These are phyloP conservation scores for Paracanthobrama guichenoti DNA, from an alignment of 2,113 vertebrate genomes.

Conservation along the genomic window DNA sequence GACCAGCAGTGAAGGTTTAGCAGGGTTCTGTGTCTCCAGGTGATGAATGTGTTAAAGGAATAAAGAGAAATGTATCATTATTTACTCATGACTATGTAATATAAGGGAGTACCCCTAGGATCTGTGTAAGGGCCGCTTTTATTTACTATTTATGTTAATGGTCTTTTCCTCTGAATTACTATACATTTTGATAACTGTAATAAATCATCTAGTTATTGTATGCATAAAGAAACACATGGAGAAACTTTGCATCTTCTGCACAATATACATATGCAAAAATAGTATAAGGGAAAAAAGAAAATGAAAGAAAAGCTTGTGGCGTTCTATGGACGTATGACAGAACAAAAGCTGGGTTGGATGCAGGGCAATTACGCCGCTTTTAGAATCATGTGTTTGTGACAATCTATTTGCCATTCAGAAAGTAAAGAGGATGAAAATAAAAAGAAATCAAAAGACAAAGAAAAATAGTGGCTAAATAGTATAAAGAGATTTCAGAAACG, in stretches of 20 bases:
- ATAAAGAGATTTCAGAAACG: background rate
- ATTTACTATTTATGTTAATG: background rate
- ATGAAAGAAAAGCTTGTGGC: background rate
- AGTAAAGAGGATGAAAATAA: background rate
- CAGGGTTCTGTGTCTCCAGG: background rate
- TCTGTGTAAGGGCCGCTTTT: background rate
- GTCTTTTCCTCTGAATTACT: background rate
- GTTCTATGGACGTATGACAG: background rate
- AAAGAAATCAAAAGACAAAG: background rate
- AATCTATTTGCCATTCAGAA: background rate
- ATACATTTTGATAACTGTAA: background rate
- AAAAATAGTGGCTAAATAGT: background rate
- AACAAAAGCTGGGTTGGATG: background rate
- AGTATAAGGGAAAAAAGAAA: background rate
- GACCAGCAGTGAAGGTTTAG: background rate
- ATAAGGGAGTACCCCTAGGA: background rate
- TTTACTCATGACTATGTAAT: background rate
- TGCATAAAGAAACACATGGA: background rate
- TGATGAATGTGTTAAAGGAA: slow-evolving; percentile 11
- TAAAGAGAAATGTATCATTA: background rate
- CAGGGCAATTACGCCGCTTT: slow-evolving; percentile 5
- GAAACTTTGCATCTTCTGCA: background rate
- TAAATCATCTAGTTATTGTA: background rate
- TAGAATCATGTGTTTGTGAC: background rate
- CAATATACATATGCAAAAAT: background rate